Percentiles rank a stretch among this genome's conserved stretches.
These are phyloP conservation scores for Byasa hedistus DNA, from an alignment of 2,888 invertebrate genomes.

Conservation along the genomic window DNA sequence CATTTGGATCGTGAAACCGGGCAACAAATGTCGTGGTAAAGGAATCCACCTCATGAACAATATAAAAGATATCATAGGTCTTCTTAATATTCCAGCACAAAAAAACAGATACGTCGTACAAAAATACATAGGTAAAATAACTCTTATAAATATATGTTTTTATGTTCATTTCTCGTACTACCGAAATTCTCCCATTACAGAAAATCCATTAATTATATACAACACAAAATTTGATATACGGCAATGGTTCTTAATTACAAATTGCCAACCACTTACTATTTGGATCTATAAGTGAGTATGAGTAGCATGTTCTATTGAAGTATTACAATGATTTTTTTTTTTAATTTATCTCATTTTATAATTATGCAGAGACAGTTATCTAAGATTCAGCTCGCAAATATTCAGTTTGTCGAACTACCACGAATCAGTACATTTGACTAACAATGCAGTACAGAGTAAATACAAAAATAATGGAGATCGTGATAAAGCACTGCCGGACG, in stretches of 20 bases:
- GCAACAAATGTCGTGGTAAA: slow-evolving; percentile 94
- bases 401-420: slow-evolving; percentile 93
- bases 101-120: slow-evolving; percentile 94
- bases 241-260: slow-evolving; percentile 96
- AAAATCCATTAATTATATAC: slow-evolving; percentile 92
- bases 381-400: slow-evolving; percentile 94
- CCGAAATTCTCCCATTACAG: slow-evolving; percentile 62
- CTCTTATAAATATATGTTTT: neutral
- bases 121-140: slow-evolving; percentile 91
- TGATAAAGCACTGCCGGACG: slow-evolving; percentile 88
- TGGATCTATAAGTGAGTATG: slow-evolving; percentile 92
- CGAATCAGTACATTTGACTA: slow-evolving; percentile 95
- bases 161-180: neutral
- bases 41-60: slow-evolving; percentile 93
- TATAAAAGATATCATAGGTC: slow-evolving; percentile 89
- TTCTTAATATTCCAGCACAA: slow-evolving; percentile 83
- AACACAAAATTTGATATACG: slow-evolving; percentile 96
- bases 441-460: slow-evolving; percentile 95
- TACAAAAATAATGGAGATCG: slow-evolving; percentile 86
- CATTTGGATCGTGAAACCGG: slow-evolving; percentile 97
- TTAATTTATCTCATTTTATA: slow-evolving; percentile 8
- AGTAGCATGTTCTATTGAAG: neutral
- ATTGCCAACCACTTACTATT: slow-evolving; percentile 92
- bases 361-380: slow-evolving; percentile 87
- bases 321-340: neutral